Evolutionary conservation across 2,888 invertebrate genomes (phyloP), one percentile per base, ranked within the genome.

Genomic region (Petrolisthes manimaculis): DNA sequence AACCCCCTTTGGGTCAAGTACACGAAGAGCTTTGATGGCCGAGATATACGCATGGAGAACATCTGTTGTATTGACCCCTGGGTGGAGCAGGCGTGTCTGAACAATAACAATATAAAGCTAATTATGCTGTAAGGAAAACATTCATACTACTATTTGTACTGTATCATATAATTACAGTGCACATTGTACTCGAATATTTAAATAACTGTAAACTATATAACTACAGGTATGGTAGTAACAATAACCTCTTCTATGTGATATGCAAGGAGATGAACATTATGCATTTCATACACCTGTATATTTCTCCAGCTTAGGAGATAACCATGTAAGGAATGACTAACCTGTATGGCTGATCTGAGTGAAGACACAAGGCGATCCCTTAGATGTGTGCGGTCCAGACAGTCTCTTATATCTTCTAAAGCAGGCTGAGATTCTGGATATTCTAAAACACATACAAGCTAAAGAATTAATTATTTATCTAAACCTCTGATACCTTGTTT

Each of bases 41-140:
- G 98, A 96, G 51, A 99, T 96, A 93, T 99, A 99, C 0, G 98
- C 99, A 9, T 98, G 98, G 86, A 99, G 94, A 92, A 99, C 98
- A 92, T 99, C 98, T 86, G 96, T 95, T 4, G 99, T 99, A 92
- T 97, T 97, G 0, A 99, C 99, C 81, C 98, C 98, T 56, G 97
- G 98, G 93, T 99, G 98, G 56, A 99, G 93, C 9, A 99, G 94
- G 91, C 98, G 94, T 4, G 96, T 96, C 93, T 90, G 88, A 21
- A n/a, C 6, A 37, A 37, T 37, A 37, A 37, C 37, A 37, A 37
- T 37, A 37, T 37, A 37, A 37, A 37, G 37, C 37, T 37, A 37
- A 37, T 37, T 37, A 37, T 37, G 0, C 37, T 37, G 37, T 37
- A 37, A 37, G 37, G 37, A 37, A 37, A 37, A 37, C 37, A 37